Conservation (phyloP, 2,888 invertebrate genomes). For the Meganola albula region DNA sequence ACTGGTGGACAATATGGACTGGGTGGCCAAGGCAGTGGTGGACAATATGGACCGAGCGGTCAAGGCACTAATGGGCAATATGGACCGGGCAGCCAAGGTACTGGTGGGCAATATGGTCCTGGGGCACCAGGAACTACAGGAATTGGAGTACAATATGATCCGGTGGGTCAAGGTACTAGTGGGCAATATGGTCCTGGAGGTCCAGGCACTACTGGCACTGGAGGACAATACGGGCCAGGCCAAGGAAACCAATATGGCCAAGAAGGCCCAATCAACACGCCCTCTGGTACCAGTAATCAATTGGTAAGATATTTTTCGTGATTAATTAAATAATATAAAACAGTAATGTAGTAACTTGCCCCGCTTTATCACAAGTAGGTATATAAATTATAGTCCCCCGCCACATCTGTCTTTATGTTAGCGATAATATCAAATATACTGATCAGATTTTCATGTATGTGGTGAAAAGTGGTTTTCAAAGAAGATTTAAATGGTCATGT, state of each 20-base stretch:
- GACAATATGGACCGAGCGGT: neutral
- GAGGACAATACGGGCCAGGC: slow-evolving; percentile 16
- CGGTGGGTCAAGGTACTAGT: neutral
- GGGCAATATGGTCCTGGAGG: slow-evolving; percentile 9
- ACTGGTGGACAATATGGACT: slow-evolving; percentile 10
- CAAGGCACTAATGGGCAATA: slow-evolving; percentile 15
- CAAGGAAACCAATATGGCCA: slow-evolving; percentile 8
- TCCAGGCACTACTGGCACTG: slow-evolving; percentile 3
- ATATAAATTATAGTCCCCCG: too few species aligned
- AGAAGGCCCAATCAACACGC: neutral
- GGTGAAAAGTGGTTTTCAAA: too few species aligned
- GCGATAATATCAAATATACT: too few species aligned
- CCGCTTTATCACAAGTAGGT: too few species aligned
- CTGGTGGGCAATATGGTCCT: slow-evolving; percentile 6
- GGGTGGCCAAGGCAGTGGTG: slow-evolving; percentile 1
- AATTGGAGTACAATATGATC: slow-evolving; percentile 15
- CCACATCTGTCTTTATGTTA: too few species aligned
- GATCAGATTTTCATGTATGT: too few species aligned
- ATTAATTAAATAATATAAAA: too few species aligned
- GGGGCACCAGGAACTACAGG: slow-evolving; percentile 10
- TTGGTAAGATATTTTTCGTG: too few species aligned
- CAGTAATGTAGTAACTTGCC: too few species aligned
- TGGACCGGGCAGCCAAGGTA: slow-evolving; percentile 8
- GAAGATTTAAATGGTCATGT: too few species aligned
- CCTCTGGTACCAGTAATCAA: slow-evolving; percentile 9